A percentile compares a stretch with the other conserved stretches of the same genome.
Evolutionary conservation across 2,113 vertebrate genomes (phyloP).

Genomic region (Oryzias melastigma): DNA sequence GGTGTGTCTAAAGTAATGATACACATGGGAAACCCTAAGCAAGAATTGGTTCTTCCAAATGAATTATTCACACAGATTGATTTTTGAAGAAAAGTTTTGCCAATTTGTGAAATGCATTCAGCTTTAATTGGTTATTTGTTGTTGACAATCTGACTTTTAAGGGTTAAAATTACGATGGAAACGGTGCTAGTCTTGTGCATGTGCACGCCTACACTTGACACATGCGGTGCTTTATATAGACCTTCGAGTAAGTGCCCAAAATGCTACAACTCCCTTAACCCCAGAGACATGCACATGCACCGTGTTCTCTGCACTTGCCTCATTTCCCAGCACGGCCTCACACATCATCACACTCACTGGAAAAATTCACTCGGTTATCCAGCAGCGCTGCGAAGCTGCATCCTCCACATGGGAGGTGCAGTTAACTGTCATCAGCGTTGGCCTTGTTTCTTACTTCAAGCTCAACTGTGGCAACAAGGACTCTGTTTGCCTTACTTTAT

Average conservation of each 20-base stretch:
- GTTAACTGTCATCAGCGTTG: conserved; percentile 45
- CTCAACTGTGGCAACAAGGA: conserved; percentile 31
- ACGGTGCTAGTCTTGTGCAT: conserved; percentile 1
- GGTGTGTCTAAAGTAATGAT: conserved; percentile 43
- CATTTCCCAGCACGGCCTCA: conserved; percentile 47
- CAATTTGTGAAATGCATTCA: conserved; percentile 24
- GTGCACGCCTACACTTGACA: neutral
- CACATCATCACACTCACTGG: conserved; percentile 54
- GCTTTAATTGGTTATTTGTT: conserved; percentile 66
- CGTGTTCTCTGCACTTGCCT: conserved; percentile 32
- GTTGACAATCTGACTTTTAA: conserved; percentile 26
- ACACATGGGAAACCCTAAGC: conserved; percentile 32
- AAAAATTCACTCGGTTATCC: conserved; percentile 47
- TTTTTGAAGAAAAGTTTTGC: conserved; percentile 29
- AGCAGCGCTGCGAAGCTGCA: conserved; percentile 38
- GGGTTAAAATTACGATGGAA: conserved; percentile 44
- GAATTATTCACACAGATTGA: conserved; percentile 63
- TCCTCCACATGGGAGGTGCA: conserved; percentile 28
- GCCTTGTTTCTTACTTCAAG: conserved; percentile 48
- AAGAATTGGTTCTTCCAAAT: conserved; percentile 29
- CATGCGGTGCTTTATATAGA: neutral
- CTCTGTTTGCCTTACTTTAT: conserved; percentile 31
- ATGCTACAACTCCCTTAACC: conserved; percentile 21
- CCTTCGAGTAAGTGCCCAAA: conserved; percentile 21
- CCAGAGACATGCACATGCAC: conserved; percentile 54